Percentiles rank a stretch among this genome's conserved stretches.
Evolutionary conservation across 2,113 vertebrate genomes (phyloP).

Genomic region (Grantiella picta): DNA sequence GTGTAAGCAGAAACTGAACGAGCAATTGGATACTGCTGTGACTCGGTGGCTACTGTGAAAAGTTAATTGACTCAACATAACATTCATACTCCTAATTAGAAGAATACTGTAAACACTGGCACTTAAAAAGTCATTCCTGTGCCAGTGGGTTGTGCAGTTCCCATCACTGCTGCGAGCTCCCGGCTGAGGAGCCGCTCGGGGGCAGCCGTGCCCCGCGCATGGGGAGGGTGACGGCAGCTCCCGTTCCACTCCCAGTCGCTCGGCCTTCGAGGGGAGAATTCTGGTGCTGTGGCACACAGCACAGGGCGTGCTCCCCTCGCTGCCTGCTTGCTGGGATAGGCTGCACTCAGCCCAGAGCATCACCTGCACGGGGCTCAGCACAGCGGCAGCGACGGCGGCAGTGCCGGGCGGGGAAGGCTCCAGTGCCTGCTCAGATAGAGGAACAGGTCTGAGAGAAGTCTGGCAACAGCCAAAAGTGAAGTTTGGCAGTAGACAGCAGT

Average conservation of each 20-base stretch:
- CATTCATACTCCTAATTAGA: background rate
- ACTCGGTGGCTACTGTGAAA: background rate
- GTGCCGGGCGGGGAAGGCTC: rapidly evolving
- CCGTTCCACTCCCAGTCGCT: rapidly evolving
- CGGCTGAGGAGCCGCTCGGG: background rate
- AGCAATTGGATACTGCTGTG: background rate
- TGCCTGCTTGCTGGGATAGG: too few species aligned
- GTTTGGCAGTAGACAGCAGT: background rate
- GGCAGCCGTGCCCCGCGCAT: rapidly evolving
- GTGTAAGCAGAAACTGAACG: background rate
- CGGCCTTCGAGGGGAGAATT: rapidly evolving
- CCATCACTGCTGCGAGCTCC: rapidly evolving
- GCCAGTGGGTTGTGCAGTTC: background rate
- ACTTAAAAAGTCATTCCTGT: background rate
- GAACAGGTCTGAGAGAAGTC: too few species aligned
- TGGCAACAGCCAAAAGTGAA: background rate
- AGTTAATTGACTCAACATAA: background rate
- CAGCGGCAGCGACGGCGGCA: rapidly evolving
- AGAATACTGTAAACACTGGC: background rate
- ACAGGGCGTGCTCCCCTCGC: rapidly evolving
- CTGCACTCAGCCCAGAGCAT: background rate
- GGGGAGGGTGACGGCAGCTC: rapidly evolving
- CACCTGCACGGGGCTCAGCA: background rate
- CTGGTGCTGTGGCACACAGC: rapidly evolving
- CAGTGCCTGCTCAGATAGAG: background rate